phyloP scores from a whole-genome alignment of 2,888 invertebrate genomes.

The Serrognathus titanus region DNA sequence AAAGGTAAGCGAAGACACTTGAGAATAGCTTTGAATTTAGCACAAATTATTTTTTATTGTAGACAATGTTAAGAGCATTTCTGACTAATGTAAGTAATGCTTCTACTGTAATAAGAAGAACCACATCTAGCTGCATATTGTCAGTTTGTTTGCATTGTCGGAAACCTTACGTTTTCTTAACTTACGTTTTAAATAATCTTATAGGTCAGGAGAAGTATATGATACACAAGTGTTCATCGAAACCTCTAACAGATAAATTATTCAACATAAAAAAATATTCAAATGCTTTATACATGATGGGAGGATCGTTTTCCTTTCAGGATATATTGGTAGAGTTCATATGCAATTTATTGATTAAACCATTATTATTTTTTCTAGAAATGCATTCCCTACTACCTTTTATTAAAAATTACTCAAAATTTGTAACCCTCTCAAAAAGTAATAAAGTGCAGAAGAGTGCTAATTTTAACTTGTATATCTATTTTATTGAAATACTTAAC shows the following conservation, averaged over 20 bases:
- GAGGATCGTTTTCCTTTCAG: no score
- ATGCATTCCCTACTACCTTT: no score
- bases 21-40: background rate
- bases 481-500: no score
- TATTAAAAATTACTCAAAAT: no score
- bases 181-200: constrained; percentile 63
- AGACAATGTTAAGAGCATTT: constrained; percentile 66
- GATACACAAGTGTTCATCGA: background rate
- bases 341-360: no score
- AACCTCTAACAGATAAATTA: background rate
- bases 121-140: constrained; percentile 76
- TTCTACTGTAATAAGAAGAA: constrained; percentile 76
- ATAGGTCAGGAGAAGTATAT: constrained; percentile 49
- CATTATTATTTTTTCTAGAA: no score
- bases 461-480: no score
- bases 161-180: constrained; percentile 64
- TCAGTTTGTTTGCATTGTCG: constrained; percentile 75
- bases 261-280: no score
- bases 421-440: no score
- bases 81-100: constrained; percentile 59
- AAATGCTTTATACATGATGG: no score
- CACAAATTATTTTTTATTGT: constrained; percentile 27
- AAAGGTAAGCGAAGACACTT: constrained; percentile 48
- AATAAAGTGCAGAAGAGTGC: no score
- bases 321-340: no score